Evolutionary conservation across 2,113 vertebrate genomes (phyloP), one percentile per base, ranked within the genome.

Genomic region (Lucifuga dentata): DNA sequence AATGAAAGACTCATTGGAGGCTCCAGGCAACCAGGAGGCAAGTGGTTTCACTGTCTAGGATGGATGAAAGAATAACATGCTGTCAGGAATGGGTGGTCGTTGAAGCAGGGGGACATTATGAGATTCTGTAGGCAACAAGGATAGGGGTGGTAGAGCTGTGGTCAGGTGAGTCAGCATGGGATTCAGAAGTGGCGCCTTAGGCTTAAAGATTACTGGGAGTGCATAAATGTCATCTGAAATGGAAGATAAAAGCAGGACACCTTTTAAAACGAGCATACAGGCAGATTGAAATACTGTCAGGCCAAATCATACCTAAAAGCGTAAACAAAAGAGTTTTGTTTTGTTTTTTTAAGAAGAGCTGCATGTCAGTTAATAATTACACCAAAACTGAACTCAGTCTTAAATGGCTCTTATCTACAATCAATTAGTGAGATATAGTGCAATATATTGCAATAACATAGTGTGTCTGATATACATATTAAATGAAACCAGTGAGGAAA

Each of bases 1-100:
- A 93, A 90, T 91, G 89, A 90, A 93, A 88, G 59, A 84, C 64
- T 84, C 61, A 81, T 77, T 68, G 35, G 63, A 45, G 75, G 87
- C 91, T 76, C 38, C 33, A 17, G 78, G 86, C 73, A 52, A 68
- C 63, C 59, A 24, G 64, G 73, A 76, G 66, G 53, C 26, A 8
- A 80, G 55, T 0, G 61, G 62, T 69, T 86, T 83, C 80, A 68
- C 71, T 80, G 63, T 53, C 46, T 63, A 40, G 75, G 53, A 82
- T 70, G 62, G 79, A 82, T 76, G 51, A 55, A 86, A 71, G 77
- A 78, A 71, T 77, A 87, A 85, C 81, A 79, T 13, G 49, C 62
- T 81, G 80, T 77, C 76, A 63, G 69, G 56, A 71, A 60, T 16
- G 11, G 61, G 41, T 53, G 68, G 53, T 50, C 78, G 61, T 11